Evolutionary conservation across 2,113 vertebrate genomes (phyloP).

Genomic region (Clarias macrocephalus): DNA sequence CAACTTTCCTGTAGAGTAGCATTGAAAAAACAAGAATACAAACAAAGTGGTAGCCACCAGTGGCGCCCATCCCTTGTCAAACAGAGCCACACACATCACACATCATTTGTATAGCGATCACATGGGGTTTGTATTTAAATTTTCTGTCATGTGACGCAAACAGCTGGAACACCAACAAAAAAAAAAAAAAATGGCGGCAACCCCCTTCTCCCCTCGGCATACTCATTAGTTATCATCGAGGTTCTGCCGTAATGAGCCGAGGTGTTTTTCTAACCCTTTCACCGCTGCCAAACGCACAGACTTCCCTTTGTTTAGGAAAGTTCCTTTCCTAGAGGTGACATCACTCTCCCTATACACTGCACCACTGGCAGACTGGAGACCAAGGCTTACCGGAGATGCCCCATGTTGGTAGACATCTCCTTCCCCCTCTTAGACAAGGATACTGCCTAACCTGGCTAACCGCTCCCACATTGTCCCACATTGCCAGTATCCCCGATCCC

Average conservation of each 20-base stretch:
- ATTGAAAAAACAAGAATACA: conserved; percentile 1
- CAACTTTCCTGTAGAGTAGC: conserved; percentile 16
- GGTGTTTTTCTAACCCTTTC: conserved; percentile 48
- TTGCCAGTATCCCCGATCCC: neutral
- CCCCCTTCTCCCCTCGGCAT: conserved; percentile 10
- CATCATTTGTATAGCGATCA: neutral
- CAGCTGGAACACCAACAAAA: conserved; percentile 1
- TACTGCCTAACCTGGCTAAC: neutral
- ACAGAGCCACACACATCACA: neutral
- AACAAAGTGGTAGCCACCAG: neutral
- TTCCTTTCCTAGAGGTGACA: conserved; percentile 51
- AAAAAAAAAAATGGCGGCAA: neutral
- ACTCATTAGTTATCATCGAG: conserved; percentile 48
- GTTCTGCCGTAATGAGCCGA: conserved; percentile 45
- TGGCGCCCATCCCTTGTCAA: neutral
- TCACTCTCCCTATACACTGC: conserved; percentile 39
- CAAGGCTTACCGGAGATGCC: conserved; percentile 8
- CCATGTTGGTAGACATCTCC: conserved; percentile 1
- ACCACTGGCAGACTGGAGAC: conserved; percentile 17
- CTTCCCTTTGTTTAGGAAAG: conserved; percentile 47
- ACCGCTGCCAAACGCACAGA: conserved; percentile 36
- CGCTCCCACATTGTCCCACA: neutral
- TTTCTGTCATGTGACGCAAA: conserved; percentile 1
- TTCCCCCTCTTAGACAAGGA: neutral
- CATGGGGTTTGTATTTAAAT: neutral